phyloP scores from a whole-genome alignment of 2,113 vertebrate genomes.

The Corythaeola cristata region DNA sequence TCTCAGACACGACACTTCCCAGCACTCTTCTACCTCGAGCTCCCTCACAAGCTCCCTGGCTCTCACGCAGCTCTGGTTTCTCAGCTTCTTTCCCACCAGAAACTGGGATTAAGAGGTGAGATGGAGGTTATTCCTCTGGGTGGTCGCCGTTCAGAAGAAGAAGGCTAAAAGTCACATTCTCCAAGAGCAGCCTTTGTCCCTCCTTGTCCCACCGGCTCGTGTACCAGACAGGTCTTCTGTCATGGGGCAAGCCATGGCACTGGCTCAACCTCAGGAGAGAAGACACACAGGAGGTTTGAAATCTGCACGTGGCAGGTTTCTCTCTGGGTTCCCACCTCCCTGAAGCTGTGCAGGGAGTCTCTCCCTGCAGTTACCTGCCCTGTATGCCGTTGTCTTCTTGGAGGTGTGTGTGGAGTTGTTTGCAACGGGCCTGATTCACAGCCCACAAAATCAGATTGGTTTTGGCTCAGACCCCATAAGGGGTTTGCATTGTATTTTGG shows the following conservation, averaged over 20 bases:
- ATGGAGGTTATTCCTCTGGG: not conserved
- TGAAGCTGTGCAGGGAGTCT: not conserved
- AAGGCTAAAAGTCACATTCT: not conserved
- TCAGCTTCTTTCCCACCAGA: not conserved
- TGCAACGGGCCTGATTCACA: not conserved
- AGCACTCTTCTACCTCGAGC: not conserved
- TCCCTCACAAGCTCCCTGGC: not conserved
- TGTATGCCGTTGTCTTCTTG: not conserved
- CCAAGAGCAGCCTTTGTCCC: not conserved
- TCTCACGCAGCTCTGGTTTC: not conserved
- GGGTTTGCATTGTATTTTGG: not conserved
- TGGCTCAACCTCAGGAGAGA: not conserved
- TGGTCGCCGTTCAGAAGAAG: not conserved
- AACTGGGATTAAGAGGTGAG: not conserved
- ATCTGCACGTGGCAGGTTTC: accelerated
- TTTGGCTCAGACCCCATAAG: not conserved
- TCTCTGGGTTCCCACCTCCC: not conserved
- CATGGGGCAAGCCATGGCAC: not conserved
- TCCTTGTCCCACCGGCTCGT: not conserved
- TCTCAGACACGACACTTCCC: accelerated
- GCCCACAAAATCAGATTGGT: not conserved
- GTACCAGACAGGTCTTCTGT: not conserved
- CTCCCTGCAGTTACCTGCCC: not conserved
- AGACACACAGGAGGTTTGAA: not conserved
- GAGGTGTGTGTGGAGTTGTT: not conserved